Evolutionary conservation across 2,797 vertebrate genomes (phyloP).

Genomic region (Pseudotriccus pelzelni): DNA sequence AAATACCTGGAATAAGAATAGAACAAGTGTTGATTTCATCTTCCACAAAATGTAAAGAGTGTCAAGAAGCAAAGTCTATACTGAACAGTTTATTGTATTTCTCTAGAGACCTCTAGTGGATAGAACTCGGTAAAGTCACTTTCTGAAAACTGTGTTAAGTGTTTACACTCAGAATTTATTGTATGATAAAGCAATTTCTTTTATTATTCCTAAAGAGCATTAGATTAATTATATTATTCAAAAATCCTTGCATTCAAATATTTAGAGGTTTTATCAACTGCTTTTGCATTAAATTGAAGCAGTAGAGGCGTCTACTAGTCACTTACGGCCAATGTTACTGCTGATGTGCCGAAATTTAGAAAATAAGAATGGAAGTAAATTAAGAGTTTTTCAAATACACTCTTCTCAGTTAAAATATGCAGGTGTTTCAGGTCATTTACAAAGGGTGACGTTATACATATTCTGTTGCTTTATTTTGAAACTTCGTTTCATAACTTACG

Average conservation of each 20-base stretch:
- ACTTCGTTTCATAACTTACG: neutral
- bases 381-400: neutral
- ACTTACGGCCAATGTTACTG: neutral
- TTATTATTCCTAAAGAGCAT: neutral
- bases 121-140: neutral
- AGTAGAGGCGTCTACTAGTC: neutral
- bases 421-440: neutral
- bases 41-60: neutral
- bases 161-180: neutral
- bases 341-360: neutral
- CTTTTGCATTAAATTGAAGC: neutral
- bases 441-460: neutral
- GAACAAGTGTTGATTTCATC: neutral
- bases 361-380: neutral
- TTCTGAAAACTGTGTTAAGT: neutral
- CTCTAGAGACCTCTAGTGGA: conserved; percentile 80
- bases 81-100: conserved; percentile 42
- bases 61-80: neutral
- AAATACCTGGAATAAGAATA: neutral
- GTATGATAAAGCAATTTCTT: neutral
- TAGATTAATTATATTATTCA: neutral
- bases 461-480: neutral
- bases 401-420: neutral
- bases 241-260: neutral
- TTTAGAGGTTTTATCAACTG: neutral